These are phyloP conservation scores for Helicolenus hilgendorfi DNA, from an alignment of 2,797 vertebrate species.

Conservation along the genomic window DNA sequence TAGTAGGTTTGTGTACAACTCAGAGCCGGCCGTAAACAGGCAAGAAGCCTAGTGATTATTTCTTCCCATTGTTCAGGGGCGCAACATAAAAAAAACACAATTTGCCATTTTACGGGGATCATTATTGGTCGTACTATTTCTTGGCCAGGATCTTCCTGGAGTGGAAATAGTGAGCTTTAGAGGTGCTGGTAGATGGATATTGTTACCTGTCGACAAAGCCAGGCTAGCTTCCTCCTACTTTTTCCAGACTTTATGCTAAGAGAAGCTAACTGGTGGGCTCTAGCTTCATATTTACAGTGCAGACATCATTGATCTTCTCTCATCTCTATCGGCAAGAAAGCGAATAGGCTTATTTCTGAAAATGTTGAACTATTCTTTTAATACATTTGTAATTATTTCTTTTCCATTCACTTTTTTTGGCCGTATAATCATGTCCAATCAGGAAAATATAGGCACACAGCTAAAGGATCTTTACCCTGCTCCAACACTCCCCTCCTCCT, in stretches of 20 bases:
- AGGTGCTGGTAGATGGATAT: neutral
- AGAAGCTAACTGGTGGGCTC: neutral
- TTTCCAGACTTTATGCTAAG: neutral
- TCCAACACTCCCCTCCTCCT: slow-evolving; percentile 80
- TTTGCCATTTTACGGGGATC: neutral
- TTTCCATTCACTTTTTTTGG: neutral
- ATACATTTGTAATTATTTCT: neutral
- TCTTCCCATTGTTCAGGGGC: neutral
- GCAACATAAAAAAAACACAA: neutral
- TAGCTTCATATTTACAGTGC: neutral
- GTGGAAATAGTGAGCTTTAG: neutral
- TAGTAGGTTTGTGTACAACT: no score
- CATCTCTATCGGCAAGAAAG: neutral
- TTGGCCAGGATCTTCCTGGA: neutral
- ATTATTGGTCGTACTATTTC: neutral
- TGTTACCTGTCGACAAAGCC: neutral
- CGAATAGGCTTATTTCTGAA: neutral
- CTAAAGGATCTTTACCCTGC: slow-evolving; percentile 68
- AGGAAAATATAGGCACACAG: slow-evolving; percentile 31
- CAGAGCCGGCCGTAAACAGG: no score
- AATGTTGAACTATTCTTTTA: neutral
- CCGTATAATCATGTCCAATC: slow-evolving; percentile 37
- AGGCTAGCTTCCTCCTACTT: neutral
- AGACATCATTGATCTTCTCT: neutral
- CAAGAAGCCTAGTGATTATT: neutral